Percentiles rank a stretch among this genome's conserved stretches.
Evolutionary conservation across 2,113 vertebrate genomes (phyloP).

Genomic region (Psettodes erumei): DNA sequence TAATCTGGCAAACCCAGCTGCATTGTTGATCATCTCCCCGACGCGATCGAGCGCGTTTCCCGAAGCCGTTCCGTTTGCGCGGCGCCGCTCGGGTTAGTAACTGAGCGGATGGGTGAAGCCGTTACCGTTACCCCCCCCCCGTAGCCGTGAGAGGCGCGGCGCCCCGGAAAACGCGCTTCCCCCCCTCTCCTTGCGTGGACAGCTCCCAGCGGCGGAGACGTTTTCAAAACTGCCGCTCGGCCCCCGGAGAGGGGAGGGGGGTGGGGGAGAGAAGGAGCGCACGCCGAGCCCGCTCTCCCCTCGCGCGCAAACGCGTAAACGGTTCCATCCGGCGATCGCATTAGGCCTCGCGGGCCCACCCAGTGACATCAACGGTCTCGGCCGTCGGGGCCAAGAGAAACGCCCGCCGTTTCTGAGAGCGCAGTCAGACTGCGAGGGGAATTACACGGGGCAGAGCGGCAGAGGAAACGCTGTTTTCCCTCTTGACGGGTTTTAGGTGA

Average conservation of each 20-base stretch:
- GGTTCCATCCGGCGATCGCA: constrained; percentile 66
- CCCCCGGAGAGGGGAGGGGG: not conserved
- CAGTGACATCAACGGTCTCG: constrained; percentile 75
- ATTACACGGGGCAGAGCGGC: not conserved
- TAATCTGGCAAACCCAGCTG: not conserved
- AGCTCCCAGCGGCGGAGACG: not conserved
- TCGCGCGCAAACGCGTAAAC: constrained; percentile 27
- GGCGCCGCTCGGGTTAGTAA: too few relatives aligned
- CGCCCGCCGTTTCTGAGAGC: constrained; percentile 38
- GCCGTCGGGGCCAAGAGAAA: constrained; percentile 64
- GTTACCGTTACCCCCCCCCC: too few relatives aligned
- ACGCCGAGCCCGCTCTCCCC: too few relatives aligned
- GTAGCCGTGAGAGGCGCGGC: too few relatives aligned
- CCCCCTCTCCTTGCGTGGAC: too few relatives aligned
- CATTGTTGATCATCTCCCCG: not conserved
- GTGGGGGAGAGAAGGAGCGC: too few relatives aligned
- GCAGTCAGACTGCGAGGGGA: constrained; percentile 18
- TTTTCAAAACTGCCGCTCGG: constrained; percentile 24
- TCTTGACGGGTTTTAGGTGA: not conserved
- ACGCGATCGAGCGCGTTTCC: not conserved
- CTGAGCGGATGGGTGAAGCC: too few relatives aligned
- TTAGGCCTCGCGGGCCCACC: constrained; percentile 65
- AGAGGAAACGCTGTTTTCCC: not conserved
- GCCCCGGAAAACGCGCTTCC: too few relatives aligned
- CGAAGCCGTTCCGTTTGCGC: too few relatives aligned